Percentiles rank a stretch among this genome's conserved stretches.
phyloP scores from a whole-genome alignment of 2,888 invertebrate species.

The Aspidiotus destructor region DNA sequence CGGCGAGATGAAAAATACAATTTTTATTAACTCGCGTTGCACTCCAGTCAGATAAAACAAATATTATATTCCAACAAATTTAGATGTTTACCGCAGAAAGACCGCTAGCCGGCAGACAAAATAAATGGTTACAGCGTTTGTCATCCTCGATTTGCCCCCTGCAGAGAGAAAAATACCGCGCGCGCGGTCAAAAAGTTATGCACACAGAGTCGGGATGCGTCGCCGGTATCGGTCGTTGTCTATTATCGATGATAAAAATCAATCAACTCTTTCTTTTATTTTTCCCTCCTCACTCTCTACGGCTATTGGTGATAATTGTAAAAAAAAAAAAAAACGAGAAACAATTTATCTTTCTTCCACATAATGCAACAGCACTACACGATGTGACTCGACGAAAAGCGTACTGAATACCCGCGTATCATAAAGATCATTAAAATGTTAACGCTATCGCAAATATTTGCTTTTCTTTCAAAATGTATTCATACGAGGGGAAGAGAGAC shows the following conservation, averaged over 20 bases:
- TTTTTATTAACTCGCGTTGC: too few species aligned
- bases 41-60: background rate
- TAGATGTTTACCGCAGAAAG: background rate
- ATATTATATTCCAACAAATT: background rate
- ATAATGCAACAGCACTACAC: background rate
- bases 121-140: background rate
- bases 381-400: background rate
- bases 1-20: too few species aligned
- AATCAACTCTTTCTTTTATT: background rate
- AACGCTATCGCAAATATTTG: too few species aligned
- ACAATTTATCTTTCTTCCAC: slow-evolving; percentile 1
- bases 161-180: background rate
- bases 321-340: background rate
- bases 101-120: background rate
- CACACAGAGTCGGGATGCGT: background rate
- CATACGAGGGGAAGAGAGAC: too few species aligned
- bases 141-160: background rate
- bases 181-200: too few species aligned
- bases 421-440: too few species aligned
- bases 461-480: too few species aligned
- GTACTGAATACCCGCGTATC: background rate
- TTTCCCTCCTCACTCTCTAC: too few species aligned
- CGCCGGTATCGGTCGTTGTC: background rate
- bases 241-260: slow-evolving; percentile 2
- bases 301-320: background rate